Base-by-base conservation (phyloP, 1,140 invertebrate species). In the Aleiodes sp. region DNA sequence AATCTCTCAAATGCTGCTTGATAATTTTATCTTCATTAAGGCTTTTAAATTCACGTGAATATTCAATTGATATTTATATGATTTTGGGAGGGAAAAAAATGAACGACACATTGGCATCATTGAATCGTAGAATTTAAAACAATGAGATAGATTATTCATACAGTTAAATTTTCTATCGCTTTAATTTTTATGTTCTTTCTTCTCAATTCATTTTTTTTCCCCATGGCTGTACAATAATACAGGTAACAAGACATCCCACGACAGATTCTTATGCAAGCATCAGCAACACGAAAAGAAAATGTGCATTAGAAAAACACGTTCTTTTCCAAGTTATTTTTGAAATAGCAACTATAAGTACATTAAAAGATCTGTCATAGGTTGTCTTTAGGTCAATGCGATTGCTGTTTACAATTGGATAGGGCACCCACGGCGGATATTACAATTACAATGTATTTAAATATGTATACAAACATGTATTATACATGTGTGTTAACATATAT, bases 261-360 rank as follows among this genome's bases (percentile, higher is more conserved):
- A 66, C 31, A 66, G 46, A 41, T 16, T 56, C 26, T 7, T 41
- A 52, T 33, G 26, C 43, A 70, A 46, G 37, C 68, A 41, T 57
- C 3, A 37, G 16, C 16, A 31, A 62, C 29, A 35, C 33, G 41
- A 41, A 70, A 52, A 70, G 24, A 56, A 59, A n/a, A n/a, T n/a
- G n/a, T 52, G 26, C 46, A 52, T 26, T 52, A 46, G 21, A 16
- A 10, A 21, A 41, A 63, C 26, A 57, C 21, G 59, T 39, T 21
- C 37, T 62, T 8, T 10, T 16, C 46, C 29, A 33, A 63, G 26
- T 43, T 52, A 57, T 71, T 43, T 26, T 14, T 8, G 21, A 35
- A 52, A 69, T 56, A n/a, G 39, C 29, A 43, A 66, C 21, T 52
- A 63, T 65, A 69, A 69, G 70, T 72, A 69, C 66, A 72, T 69